These are phyloP conservation scores for Hyperoplus immaculatus DNA, from an alignment of 2,797 vertebrate genomes.

Conservation along the genomic window DNA sequence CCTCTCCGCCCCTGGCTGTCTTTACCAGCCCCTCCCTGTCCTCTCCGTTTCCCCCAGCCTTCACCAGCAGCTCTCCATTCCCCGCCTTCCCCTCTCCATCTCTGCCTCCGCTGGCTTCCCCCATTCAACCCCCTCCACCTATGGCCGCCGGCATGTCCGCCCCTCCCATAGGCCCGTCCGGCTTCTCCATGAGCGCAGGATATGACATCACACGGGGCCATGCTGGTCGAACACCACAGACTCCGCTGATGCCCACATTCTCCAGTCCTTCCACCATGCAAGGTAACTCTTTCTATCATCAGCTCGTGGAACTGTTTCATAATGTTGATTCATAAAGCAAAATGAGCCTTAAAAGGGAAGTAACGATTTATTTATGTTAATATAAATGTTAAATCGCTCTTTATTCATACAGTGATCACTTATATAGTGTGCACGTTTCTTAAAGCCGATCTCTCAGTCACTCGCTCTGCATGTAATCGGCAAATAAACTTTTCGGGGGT, in stretches of 20 bases:
- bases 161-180: slow-evolving; percentile 86
- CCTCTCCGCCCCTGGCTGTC: slow-evolving; percentile 26
- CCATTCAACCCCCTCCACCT: slow-evolving; percentile 60
- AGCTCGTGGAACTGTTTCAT: background rate
- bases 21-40: slow-evolving; percentile 61
- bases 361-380: no score
- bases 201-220: slow-evolving; percentile 97
- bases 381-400: no score
- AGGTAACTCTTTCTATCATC: slow-evolving; percentile 77
- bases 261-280: slow-evolving; percentile 84
- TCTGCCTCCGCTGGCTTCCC: slow-evolving; percentile 58
- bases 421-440: no score
- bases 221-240: slow-evolving; percentile 94
- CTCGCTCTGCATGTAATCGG: no score
- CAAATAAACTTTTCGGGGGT: no score
- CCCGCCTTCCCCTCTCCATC: slow-evolving; percentile 42
- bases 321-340: background rate
- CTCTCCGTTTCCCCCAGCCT: slow-evolving; percentile 55
- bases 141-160: slow-evolving; percentile 64
- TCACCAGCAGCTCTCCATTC: slow-evolving; percentile 51
- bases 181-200: slow-evolving; percentile 86
- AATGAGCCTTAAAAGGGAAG: background rate
- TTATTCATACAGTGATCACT: no score
- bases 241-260: slow-evolving; percentile 94
- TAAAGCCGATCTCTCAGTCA: no score